A percentile compares a stretch with the other conserved stretches of the same genome.
phyloP scores from a whole-genome alignment of 2,113 vertebrate genomes.

The Sceloporus undulatus region DNA sequence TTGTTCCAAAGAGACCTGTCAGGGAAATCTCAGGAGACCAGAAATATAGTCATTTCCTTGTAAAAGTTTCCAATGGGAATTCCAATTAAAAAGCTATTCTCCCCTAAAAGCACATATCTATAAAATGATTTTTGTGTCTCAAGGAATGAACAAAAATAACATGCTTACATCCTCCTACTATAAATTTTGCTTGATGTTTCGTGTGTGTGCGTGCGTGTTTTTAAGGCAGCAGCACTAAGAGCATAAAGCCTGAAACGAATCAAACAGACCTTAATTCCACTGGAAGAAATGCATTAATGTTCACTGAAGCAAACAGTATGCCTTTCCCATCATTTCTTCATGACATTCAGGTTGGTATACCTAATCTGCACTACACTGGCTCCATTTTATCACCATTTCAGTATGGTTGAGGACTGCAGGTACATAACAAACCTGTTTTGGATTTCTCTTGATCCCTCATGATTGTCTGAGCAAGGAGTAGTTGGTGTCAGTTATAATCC shows the following conservation, averaged over 20 bases:
- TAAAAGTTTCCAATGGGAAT: accelerated
- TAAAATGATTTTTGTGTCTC: neutral
- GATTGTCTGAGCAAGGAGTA: too few relatives aligned
- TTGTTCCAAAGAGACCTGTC: neutral
- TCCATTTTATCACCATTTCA: too few relatives aligned
- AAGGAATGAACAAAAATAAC: neutral
- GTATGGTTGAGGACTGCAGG: too few relatives aligned
- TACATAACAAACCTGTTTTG: too few relatives aligned
- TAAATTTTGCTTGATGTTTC: neutral
- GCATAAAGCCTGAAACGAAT: neutral
- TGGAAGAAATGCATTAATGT: neutral
- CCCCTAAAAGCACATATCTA: neutral
- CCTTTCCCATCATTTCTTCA: neutral
- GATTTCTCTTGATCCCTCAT: too few relatives aligned
- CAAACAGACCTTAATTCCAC: neutral
- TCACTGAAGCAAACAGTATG: neutral
- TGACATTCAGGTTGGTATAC: neutral
- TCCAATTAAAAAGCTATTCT: neutral
- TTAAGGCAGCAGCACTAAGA: neutral
- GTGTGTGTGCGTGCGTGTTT: too few relatives aligned
- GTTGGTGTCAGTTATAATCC: too few relatives aligned
- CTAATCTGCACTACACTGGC: neutral
- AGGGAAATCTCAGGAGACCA: neutral
- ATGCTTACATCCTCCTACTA: neutral
- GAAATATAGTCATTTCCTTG: conserved; percentile 1